Conservation (phyloP, 2,113 vertebrate species). For the Indicator maculatus region DNA sequence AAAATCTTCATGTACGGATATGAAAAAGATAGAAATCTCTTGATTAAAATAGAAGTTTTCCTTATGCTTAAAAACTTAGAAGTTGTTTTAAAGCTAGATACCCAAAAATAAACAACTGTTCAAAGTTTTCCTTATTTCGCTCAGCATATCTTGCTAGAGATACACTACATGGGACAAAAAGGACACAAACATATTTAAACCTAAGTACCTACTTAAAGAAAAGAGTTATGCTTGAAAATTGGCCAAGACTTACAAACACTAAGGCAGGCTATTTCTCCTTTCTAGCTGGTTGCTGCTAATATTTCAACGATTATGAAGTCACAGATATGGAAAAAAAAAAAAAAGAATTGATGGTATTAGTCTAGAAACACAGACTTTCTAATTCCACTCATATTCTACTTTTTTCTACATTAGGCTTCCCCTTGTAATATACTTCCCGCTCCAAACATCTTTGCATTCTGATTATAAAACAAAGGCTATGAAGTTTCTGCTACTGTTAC, state of each 20-base stretch:
- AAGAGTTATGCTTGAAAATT: not conserved
- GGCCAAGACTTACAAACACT: not conserved
- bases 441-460: not conserved
- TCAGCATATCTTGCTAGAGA: not conserved
- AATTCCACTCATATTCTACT: not conserved
- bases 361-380: not conserved
- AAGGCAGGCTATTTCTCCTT: not conserved
- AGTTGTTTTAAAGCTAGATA: not conserved
- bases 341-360: not conserved
- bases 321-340: not conserved
- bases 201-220: not conserved
- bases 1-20: not conserved
- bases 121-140: not conserved
- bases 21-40: not conserved
- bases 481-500: not conserved
- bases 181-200: not conserved
- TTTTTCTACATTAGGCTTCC: not conserved
- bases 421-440: not conserved
- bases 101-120: not conserved
- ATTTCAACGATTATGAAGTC: not conserved
- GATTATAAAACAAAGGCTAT: not conserved
- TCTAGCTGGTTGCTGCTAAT: not conserved
- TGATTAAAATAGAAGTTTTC: not conserved
- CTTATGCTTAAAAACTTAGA: not conserved
- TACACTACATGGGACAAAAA: not conserved